Evolutionary conservation across 2,113 vertebrate genomes (phyloP), one percentile per base, ranked within the genome.

Genomic region (Saguinus midas): DNA sequence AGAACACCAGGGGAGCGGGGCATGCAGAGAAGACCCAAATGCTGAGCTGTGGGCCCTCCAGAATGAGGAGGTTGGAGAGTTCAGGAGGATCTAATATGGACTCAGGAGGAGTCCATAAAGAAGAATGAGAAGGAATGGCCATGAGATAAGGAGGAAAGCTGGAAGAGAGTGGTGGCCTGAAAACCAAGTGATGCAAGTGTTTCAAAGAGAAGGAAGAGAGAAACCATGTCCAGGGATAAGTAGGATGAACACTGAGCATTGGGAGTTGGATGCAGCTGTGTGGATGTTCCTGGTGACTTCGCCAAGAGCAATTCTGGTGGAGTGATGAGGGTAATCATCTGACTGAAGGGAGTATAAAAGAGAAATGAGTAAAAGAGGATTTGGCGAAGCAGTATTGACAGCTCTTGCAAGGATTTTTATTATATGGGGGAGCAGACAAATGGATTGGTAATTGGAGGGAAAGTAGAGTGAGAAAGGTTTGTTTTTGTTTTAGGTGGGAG

Each of bases 191-290:
- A 45, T 8, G 2, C 2, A 72, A 18, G 32, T 27, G 8, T 32
- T 81, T 72, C 13, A 11, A 79, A 64, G 18, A 86, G 79, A 35
- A 89, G 61, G 72, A 86, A 75, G 82, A 35, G 48, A 70, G 37
- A 21, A 52, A 37, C 58, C 17, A 10, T 3, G 18, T 18, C 29
- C 17, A 17, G 0, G 8, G n/a, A 3, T 16, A 20, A 3, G 14
- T 1, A 9, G 25, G 48, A 70, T 20, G n/a, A 79, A 4, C 6
- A 0, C 6, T 2, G 61, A 64, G 40, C 1, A 0, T 6, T 73
- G 52, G 43, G 2, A 21, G 4, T 61, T 78, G 48, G 66, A 25
- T 50, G 90, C 73, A 89, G 52, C 50, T 29, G 10, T 4, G 10
- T 64, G 72, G 66, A 48, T 20, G 20, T 35, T 48, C 17, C n/a